A percentile compares a stretch with the other conserved stretches of the same genome.
phyloP scores from a whole-genome alignment of 2,888 invertebrate species.

The Tipula vernalis region DNA sequence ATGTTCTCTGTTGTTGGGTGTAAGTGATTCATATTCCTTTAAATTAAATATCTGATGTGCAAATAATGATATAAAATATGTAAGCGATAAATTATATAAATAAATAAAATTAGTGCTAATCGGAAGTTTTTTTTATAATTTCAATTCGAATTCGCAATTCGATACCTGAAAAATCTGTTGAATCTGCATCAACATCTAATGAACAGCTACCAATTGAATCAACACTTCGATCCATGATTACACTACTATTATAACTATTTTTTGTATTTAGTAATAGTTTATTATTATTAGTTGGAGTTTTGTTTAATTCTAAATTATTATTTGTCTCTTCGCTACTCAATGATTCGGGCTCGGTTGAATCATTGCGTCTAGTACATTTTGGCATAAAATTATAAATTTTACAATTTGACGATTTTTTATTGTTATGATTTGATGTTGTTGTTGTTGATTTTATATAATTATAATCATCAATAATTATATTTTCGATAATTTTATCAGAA shows the following conservation, averaged over 20 bases:
- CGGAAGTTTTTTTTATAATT: background rate
- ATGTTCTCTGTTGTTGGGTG: background rate
- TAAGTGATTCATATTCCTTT: background rate
- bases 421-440: background rate
- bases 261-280: background rate
- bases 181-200: slow-evolving; percentile 64
- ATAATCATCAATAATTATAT: background rate
- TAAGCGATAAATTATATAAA: background rate
- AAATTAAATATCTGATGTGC: background rate
- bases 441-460: background rate
- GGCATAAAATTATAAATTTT: slow-evolving; percentile 8
- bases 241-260: slow-evolving; percentile 17
- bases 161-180: slow-evolving; percentile 61
- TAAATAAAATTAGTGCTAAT: background rate
- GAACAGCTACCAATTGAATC: slow-evolving; percentile 83
- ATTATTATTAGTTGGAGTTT: background rate
- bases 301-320: slow-evolving; percentile 1
- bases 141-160: background rate
- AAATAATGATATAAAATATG: background rate
- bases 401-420: background rate
- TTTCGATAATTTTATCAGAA: slow-evolving; percentile 6
- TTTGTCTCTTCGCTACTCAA: background rate
- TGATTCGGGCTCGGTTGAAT: slow-evolving; percentile 8
- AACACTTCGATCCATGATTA: slow-evolving; percentile 61
- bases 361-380: slow-evolving; percentile 5